Conservation (phyloP, 1,140 invertebrate species). For the Wiebesia pumilae region DNA sequence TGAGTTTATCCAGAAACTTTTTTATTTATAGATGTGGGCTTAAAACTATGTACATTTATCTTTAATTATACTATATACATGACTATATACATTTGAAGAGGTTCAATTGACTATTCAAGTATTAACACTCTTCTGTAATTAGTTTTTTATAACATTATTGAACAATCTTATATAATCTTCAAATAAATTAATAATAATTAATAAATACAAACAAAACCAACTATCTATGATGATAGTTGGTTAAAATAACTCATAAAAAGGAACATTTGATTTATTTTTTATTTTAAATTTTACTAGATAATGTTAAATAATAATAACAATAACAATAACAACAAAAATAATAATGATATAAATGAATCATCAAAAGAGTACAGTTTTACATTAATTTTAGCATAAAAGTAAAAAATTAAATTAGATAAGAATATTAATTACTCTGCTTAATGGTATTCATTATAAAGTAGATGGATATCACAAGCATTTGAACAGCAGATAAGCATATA, state of each 20-base stretch:
- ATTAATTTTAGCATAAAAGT: too few species aligned
- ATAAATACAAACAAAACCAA: not conserved
- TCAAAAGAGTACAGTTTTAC: too few species aligned
- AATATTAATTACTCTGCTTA: too few species aligned
- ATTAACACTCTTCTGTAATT: not conserved
- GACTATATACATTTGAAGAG: not conserved
- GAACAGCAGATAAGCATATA: not conserved
- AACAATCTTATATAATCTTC: not conserved
- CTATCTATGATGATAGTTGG: not conserved
- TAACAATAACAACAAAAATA: too few species aligned
- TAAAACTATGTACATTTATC: not conserved
- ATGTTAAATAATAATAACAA: too few species aligned
- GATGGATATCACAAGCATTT: not conserved
- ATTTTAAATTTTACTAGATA: not conserved
- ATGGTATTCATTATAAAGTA: not conserved
- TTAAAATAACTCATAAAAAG: not conserved
- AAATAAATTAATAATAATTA: not conserved
- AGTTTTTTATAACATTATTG: not conserved
- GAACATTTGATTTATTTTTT: not conserved
- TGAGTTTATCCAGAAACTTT: not conserved
- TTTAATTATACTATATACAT: not conserved
- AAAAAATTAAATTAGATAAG: too few species aligned
- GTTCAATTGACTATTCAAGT: not conserved
- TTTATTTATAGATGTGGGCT: not conserved
- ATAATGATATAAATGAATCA: too few species aligned